phyloP scores from a whole-genome alignment of 2,888 invertebrate genomes.

The Caenorhabditis sp. region DNA sequence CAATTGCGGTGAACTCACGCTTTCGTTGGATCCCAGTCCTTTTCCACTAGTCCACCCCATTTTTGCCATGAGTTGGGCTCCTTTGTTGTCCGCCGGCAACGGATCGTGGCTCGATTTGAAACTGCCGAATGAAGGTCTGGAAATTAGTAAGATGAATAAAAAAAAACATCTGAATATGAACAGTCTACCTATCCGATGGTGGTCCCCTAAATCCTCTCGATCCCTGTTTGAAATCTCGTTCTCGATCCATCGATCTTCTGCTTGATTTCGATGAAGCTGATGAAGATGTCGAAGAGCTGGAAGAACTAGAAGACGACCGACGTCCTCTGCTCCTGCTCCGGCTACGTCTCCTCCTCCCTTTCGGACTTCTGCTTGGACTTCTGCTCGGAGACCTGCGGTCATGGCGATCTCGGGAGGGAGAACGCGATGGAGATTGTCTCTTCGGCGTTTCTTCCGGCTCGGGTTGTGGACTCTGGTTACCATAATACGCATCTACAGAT shows the following conservation, averaged over 20 bases:
- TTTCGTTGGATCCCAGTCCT: slow-evolving; percentile 94
- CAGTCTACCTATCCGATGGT: slow-evolving; percentile 1
- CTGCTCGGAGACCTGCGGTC: slow-evolving; percentile 5
- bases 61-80: slow-evolving; percentile 96
- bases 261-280: slow-evolving; percentile 24
- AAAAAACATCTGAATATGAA: neutral
- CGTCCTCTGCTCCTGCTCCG: slow-evolving; percentile 11
- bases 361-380: slow-evolving; percentile 9
- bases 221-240: slow-evolving; percentile 9
- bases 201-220: slow-evolving; percentile 15
- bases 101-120: slow-evolving; percentile 57
- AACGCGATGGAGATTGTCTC: slow-evolving; percentile 30
- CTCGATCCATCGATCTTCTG: slow-evolving; percentile 26
- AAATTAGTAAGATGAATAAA: too few species aligned
- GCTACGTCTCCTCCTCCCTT: neutral
- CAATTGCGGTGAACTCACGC: slow-evolving; percentile 85
- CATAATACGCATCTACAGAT: slow-evolving; percentile 31
- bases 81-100: slow-evolving; percentile 92
- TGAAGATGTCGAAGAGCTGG: slow-evolving; percentile 18
- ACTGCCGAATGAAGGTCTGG: slow-evolving; percentile 31
- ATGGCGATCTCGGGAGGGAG: slow-evolving; percentile 8
- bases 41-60: slow-evolving; percentile 95
- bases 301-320: slow-evolving; percentile 28
- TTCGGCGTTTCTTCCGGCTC: slow-evolving; percentile 16
- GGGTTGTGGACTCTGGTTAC: slow-evolving; percentile 5